A percentile compares a stretch with the other conserved stretches of the same genome.
Conservation (phyloP, 2,797 vertebrate genomes). For the Sorex maritimensis region DNA sequence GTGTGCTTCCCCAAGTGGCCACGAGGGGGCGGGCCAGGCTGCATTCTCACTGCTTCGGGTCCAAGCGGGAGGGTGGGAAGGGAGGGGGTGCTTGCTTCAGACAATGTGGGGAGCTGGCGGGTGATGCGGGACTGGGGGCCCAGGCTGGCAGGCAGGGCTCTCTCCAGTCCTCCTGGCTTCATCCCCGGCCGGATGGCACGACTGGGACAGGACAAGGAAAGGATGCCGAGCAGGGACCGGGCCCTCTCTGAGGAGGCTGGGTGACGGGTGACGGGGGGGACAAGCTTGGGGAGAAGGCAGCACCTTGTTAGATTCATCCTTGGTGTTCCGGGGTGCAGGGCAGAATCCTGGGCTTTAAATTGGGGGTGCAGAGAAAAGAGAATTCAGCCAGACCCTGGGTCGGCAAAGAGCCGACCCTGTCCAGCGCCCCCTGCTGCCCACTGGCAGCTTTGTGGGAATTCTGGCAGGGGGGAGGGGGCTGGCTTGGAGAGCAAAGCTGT, state of each 20-base stretch:
- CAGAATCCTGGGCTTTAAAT: background rate
- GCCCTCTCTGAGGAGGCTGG: background rate
- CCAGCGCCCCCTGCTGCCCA: background rate
- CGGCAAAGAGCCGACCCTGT: background rate
- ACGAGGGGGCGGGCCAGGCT: constrained; percentile 18
- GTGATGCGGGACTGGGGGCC: too few relatives aligned
- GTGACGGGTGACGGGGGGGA: too few relatives aligned
- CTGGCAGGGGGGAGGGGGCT: too few relatives aligned
- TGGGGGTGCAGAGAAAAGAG: background rate
- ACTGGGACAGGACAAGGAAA: too few relatives aligned
- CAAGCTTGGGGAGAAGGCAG: background rate
- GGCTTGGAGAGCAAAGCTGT: too few relatives aligned
- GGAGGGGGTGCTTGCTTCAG: too few relatives aligned
- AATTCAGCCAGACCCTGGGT: background rate
- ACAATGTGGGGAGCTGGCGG: too few relatives aligned
- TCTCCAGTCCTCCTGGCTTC: too few relatives aligned
- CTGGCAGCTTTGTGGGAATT: background rate
- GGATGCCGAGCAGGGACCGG: background rate
- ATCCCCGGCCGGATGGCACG: too few relatives aligned
- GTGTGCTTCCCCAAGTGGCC: constrained; percentile 14
- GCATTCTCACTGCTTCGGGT: background rate
- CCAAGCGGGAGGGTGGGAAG: background rate
- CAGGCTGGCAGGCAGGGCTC: too few relatives aligned
- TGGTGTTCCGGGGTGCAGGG: background rate
- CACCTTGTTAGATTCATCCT: background rate